Conservation (phyloP, 2,113 vertebrate genomes). For the Tor tambroides region DNA sequence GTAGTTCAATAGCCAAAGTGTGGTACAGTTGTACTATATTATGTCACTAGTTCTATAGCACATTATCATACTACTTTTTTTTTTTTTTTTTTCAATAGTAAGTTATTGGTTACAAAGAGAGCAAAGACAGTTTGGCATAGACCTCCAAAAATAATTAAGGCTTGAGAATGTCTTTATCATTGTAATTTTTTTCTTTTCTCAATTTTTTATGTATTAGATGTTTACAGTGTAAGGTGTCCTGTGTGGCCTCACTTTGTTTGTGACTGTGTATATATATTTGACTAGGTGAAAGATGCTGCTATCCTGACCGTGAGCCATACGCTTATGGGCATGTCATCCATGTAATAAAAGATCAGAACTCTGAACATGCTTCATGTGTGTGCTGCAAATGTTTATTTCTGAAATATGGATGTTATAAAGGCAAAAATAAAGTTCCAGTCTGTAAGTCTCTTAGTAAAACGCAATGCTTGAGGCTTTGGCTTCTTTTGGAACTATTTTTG, state of each 20-base stretch:
- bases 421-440: background rate
- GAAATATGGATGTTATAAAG: background rate
- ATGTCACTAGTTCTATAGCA: no score
- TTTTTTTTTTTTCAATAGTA: background rate
- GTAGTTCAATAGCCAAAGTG: no score
- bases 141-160: conserved; percentile 28
- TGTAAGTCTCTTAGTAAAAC: background rate
- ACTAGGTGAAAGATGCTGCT: conserved; percentile 80
- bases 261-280: conserved; percentile 77
- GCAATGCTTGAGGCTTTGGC: background rate
- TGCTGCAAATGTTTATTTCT: background rate
- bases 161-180: conserved; percentile 13
- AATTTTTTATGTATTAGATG: conserved; percentile 72
- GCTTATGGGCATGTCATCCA: conserved; percentile 73
- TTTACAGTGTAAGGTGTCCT: conserved; percentile 80
- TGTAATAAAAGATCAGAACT: conserved; percentile 74
- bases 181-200: background rate
- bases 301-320: conserved; percentile 69
- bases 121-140: background rate
- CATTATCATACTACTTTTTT: no score
- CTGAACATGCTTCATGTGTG: conserved; percentile 30
- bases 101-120: conserved; percentile 20
- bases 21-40: no score
- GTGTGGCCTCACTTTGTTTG: conserved; percentile 70
- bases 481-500: background rate